phyloP scores from a whole-genome alignment of 2,113 vertebrate genomes.

The Canis aureus region DNA sequence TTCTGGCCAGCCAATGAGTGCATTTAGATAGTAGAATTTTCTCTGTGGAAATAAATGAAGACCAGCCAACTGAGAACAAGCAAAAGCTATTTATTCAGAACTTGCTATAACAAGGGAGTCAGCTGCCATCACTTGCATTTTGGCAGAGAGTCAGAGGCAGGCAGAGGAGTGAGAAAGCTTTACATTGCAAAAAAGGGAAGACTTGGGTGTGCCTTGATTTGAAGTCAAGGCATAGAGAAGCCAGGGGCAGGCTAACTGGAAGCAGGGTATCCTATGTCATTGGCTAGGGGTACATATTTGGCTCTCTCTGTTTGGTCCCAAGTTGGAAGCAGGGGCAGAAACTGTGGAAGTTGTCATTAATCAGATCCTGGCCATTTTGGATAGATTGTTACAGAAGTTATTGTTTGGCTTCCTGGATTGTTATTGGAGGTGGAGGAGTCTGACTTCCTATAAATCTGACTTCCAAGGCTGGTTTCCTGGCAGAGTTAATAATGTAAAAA shows the following conservation, averaged over 20 bases:
- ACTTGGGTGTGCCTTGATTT: background rate
- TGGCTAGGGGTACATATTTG: background rate
- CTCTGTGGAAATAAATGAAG: background rate
- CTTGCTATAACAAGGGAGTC: background rate
- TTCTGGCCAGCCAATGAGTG: background rate
- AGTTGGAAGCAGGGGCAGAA: background rate
- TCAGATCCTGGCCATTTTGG: background rate
- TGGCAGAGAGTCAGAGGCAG: background rate
- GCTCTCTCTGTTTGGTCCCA: background rate
- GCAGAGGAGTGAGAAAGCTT: background rate
- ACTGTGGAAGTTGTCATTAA: background rate
- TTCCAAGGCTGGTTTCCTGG: background rate
- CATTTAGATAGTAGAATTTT: background rate
- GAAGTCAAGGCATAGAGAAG: rapidly evolving
- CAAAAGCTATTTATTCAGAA: background rate
- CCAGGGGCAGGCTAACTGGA: background rate
- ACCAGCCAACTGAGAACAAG: background rate
- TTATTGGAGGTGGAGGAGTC: background rate
- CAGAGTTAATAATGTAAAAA: background rate
- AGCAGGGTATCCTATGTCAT: background rate
- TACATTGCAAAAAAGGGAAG: background rate
- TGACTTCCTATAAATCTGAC: background rate
- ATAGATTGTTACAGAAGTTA: background rate
- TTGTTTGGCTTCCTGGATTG: background rate
- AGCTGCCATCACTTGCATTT: background rate